Conservation (phyloP, 2,888 invertebrate genomes). For the Dasysyrphus albostriatus region DNA sequence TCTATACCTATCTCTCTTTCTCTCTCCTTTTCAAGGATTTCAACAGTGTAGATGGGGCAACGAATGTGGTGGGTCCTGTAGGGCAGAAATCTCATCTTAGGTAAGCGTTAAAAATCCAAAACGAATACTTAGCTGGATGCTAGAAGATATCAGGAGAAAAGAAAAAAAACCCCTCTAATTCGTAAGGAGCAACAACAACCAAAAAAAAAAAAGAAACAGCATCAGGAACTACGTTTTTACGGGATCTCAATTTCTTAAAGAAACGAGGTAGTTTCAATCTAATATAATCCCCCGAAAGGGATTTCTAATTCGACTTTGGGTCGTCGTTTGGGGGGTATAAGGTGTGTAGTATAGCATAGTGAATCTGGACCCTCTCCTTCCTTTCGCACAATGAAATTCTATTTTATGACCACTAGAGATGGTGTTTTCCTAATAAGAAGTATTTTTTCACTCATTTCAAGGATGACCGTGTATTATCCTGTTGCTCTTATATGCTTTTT, state of each 20-base stretch:
- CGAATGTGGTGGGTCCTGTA: constrained; percentile 31
- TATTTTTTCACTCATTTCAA: constrained; percentile 71
- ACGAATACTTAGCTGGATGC: constrained; percentile 20
- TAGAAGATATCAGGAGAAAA: constrained; percentile 2
- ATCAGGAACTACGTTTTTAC: constrained; percentile 61
- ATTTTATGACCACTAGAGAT: constrained; percentile 76
- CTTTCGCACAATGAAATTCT: constrained; percentile 71
- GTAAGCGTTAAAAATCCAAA: constrained; percentile 34
- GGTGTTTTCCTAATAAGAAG: constrained; percentile 74
- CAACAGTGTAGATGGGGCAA: background rate
- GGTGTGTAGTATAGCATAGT: background rate
- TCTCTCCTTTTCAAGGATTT: background rate
- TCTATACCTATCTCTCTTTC: background rate
- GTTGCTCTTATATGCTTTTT: constrained; percentile 49
- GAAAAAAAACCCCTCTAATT: constrained; percentile 62
- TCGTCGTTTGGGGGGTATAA: constrained; percentile 25
- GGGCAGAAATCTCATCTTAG: constrained; percentile 37
- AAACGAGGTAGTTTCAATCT: constrained; percentile 75
- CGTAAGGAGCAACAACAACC: constrained; percentile 25
- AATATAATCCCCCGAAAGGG: constrained; percentile 79
- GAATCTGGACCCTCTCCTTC: constrained; percentile 13
- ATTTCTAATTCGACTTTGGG: constrained; percentile 78
- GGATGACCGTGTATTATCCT: constrained; percentile 75
- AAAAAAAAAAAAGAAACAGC: background rate
- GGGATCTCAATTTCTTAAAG: constrained; percentile 74